A percentile compares a stretch with the other conserved stretches of the same genome.
These are phyloP conservation scores for Prosapia bicincta DNA, from an alignment of 2,888 invertebrate species.

Conservation along the genomic window DNA sequence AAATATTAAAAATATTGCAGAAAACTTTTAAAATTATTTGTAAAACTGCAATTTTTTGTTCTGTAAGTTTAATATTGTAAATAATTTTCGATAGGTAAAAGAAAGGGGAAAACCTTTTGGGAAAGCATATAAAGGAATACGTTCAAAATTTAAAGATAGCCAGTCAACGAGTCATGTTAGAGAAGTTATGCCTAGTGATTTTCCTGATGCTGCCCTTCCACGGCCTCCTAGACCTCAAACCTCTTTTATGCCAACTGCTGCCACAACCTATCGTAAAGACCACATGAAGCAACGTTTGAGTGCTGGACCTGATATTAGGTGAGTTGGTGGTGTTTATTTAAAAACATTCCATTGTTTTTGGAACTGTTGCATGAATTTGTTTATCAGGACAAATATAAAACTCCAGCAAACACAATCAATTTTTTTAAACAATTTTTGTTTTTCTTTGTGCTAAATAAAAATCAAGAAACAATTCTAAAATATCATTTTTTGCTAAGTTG, in stretches of 20 bases:
- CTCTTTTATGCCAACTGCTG: slow-evolving; percentile 29
- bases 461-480: no score
- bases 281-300: slow-evolving; percentile 18
- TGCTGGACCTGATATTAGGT: slow-evolving; percentile 26
- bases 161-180: not conserved
- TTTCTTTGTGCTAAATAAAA: no score
- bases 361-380: no score
- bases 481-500: no score
- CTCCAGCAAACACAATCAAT: no score
- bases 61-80: not conserved
- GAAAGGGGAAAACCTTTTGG: slow-evolving; percentile 72
- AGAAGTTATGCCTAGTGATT: not conserved
- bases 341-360: no score
- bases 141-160: slow-evolving; percentile 55
- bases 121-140: slow-evolving; percentile 72
- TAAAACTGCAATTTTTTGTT: no score
- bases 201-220: not conserved
- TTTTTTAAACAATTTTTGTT: no score
- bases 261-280: slow-evolving; percentile 31
- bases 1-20: no score
- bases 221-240: slow-evolving; percentile 24
- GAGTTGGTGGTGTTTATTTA: not conserved
- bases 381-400: no score
- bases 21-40: no score
- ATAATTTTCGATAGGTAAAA: slow-evolving; percentile 54